phyloP scores from a whole-genome alignment of 2,797 vertebrate species.

The Enteromius treurensis region DNA sequence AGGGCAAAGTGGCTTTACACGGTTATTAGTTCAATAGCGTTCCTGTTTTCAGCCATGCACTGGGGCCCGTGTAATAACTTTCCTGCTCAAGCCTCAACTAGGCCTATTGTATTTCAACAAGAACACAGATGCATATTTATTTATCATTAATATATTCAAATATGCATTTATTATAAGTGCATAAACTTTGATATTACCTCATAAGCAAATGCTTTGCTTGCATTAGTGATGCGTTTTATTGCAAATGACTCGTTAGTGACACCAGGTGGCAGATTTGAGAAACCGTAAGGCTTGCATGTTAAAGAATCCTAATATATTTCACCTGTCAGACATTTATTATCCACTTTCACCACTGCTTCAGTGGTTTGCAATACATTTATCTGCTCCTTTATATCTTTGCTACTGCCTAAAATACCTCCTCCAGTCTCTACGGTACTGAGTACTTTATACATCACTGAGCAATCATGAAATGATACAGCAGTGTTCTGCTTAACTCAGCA shows the following conservation, averaged over 20 bases:
- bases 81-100: neutral
- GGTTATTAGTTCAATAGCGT: neutral
- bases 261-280: constrained; percentile 15
- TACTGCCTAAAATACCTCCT: constrained; percentile 11
- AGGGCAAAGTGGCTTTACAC: neutral
- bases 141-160: too few species aligned
- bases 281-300: neutral
- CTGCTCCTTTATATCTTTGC: constrained; percentile 19
- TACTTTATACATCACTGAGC: constrained; percentile 21
- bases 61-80: neutral
- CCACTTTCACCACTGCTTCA: neutral
- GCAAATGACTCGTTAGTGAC: constrained; percentile 24
- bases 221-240: neutral
- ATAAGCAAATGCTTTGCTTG: neutral
- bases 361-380: constrained; percentile 28
- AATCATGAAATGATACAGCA: constrained; percentile 39
- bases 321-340: constrained; percentile 11
- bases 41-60: neutral
- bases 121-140: neutral
- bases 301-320: neutral
- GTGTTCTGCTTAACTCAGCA: constrained; percentile 40
- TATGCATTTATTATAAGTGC: neutral
- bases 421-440: neutral
- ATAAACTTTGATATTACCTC: neutral
- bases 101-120: neutral